phyloP scores from a whole-genome alignment of 1,140 invertebrate genomes.

The Microplitis mediator region DNA sequence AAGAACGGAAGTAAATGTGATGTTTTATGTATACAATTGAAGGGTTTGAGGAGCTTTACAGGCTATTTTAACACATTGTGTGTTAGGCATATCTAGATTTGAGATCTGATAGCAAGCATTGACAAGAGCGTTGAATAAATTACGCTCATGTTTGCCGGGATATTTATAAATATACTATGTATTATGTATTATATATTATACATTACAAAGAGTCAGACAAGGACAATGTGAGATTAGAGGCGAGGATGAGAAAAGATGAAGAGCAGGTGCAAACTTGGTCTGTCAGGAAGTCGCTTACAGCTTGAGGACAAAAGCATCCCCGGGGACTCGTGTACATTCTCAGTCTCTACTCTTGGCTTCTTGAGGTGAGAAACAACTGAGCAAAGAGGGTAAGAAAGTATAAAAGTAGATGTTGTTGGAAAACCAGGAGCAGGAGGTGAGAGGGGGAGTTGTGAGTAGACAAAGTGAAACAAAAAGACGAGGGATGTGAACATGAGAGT shows the following conservation, averaged over 20 bases:
- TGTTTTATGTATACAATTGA: too few species aligned
- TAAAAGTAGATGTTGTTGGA: neutral
- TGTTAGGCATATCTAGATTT: too few species aligned
- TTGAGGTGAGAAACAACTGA: conserved; percentile 28
- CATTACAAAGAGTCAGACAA: conserved; percentile 21
- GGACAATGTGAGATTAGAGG: conserved; percentile 41
- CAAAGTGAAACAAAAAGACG: conserved; percentile 39
- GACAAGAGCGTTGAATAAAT: too few species aligned
- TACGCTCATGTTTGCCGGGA: too few species aligned
- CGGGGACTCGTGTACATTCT: conserved; percentile 52
- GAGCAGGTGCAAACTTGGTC: conserved; percentile 62
- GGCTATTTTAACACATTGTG: too few species aligned
- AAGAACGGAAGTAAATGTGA: too few species aligned
- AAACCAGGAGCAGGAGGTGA: too few species aligned
- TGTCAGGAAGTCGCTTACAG: conserved; percentile 64
- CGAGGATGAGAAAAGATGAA: conserved; percentile 40
- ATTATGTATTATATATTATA: conserved; percentile 12
- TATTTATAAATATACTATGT: too few species aligned
- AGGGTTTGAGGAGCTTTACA: too few species aligned
- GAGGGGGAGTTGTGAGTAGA: neutral
- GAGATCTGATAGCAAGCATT: too few species aligned
- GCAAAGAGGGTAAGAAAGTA: conserved; percentile 28
- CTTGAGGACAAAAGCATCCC: conserved; percentile 62
- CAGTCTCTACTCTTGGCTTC: too few species aligned
- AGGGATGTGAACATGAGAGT: conserved; percentile 40